phyloP scores from a whole-genome alignment of 2,113 vertebrate species.

The Nothoprocta perdicaria region DNA sequence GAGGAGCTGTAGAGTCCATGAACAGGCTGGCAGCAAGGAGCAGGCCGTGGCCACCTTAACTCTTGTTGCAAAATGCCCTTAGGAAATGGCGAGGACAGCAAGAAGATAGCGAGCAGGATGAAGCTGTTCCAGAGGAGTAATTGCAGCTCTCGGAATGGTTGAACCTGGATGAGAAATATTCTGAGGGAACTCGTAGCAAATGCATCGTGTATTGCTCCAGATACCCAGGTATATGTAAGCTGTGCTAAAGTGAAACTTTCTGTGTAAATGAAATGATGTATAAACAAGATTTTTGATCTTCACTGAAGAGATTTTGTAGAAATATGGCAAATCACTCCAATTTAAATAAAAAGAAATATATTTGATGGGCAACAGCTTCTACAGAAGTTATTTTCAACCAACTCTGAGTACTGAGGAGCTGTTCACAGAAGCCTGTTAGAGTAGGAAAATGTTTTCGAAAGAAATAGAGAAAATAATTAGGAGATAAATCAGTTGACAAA shows the following conservation, averaged over 20 bases:
- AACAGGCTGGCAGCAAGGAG: not conserved
- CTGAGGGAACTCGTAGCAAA: not conserved
- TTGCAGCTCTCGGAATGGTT: not conserved
- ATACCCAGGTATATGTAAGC: too few relatives aligned
- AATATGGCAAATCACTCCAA: not conserved
- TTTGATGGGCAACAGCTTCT: not conserved
- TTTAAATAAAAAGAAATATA: not conserved
- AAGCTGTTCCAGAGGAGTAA: not conserved
- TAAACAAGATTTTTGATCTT: not conserved
- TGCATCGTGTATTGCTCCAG: not conserved
- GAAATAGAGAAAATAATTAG: not conserved
- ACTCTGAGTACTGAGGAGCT: not conserved
- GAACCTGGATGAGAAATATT: not conserved
- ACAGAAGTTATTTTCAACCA: not conserved
- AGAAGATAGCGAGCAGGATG: not conserved
- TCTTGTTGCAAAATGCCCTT: not conserved
- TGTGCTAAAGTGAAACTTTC: not conserved
- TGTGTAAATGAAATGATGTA: not conserved
- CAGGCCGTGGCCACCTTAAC: rapidly evolving
- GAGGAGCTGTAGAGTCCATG: not conserved
- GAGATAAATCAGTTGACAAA: not conserved
- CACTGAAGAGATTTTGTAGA: not conserved
- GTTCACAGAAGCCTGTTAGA: not conserved
- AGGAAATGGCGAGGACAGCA: not conserved
- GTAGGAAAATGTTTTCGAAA: not conserved